These are phyloP conservation scores for Calameuta idolon DNA, from an alignment of 2,888 invertebrate genomes.

Conservation along the genomic window DNA sequence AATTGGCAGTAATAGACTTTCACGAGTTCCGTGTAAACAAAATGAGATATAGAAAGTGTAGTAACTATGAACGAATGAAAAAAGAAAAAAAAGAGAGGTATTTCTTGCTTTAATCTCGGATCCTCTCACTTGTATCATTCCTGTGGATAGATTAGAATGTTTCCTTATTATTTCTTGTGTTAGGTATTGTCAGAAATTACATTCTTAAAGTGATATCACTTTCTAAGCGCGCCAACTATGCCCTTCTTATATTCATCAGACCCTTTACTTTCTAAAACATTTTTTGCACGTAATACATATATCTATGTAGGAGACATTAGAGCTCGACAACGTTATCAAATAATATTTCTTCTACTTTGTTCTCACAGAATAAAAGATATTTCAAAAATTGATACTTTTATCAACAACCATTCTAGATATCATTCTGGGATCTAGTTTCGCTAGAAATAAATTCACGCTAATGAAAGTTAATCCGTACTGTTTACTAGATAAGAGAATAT, in stretches of 20 bases:
- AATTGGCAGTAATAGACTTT: neutral
- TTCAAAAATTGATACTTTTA: neutral
- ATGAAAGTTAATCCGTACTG: neutral
- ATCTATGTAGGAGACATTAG: neutral
- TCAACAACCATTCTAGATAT: neutral
- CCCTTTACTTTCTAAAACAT: neutral
- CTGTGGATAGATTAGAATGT: neutral
- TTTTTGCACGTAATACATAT: neutral
- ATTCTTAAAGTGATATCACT: neutral
- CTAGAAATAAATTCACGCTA: neutral
- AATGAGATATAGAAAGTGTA: neutral
- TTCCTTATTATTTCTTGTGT: neutral
- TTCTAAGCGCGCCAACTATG: neutral
- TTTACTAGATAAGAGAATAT: neutral
- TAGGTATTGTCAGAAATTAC: neutral
- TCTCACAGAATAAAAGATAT: neutral
- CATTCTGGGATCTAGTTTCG: neutral
- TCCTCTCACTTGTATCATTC: neutral
- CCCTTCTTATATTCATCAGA: neutral
- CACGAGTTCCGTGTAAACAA: neutral
- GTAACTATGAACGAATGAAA: neutral
- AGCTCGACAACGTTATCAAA: neutral
- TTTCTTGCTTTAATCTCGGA: neutral
- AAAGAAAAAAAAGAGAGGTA: too few species aligned
- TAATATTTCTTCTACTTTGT: neutral